Percentiles rank a stretch among this genome's conserved stretches.
These are phyloP conservation scores for Apamea monoglypha DNA, from an alignment of 2,888 invertebrate species.

Conservation along the genomic window DNA sequence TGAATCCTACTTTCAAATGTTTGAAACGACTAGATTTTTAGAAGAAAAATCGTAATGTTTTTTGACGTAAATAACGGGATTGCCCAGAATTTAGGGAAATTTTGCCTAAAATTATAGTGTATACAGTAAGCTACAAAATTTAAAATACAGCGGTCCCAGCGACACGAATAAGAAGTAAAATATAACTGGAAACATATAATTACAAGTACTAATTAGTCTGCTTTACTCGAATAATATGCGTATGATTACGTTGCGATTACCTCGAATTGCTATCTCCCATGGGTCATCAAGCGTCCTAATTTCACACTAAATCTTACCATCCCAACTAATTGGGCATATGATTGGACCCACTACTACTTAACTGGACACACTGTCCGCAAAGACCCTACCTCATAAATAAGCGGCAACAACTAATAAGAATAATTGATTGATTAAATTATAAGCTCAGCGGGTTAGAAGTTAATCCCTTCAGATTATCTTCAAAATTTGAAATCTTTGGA, in stretches of 20 bases:
- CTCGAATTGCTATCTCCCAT: constrained; percentile 8
- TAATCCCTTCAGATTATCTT: constrained; percentile 31
- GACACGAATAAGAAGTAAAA: no score
- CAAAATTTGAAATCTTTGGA: constrained; percentile 29
- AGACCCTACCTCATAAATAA: constrained; percentile 12
- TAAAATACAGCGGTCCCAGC: no score
- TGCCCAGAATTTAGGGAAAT: not conserved
- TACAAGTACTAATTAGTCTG: constrained; percentile 1
- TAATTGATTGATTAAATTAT: constrained; percentile 30
- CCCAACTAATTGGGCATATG: constrained; percentile 22
- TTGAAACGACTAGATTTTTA: constrained; percentile 11
- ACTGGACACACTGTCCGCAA: constrained; percentile 3
- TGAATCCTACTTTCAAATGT: constrained; percentile 39
- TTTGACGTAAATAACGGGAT: constrained; percentile 8
- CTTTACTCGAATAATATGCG: not conserved
- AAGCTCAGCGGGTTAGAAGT: constrained; percentile 8
- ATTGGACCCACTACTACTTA: constrained; percentile 23
- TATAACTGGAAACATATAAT: not conserved
- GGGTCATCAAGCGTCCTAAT: constrained; percentile 21
- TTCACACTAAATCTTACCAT: constrained; percentile 22
- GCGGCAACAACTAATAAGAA: constrained; percentile 7
- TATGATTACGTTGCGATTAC: constrained; percentile 12
- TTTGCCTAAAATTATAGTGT: not conserved
- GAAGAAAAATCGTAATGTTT: constrained; percentile 8
- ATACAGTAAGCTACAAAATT: not conserved